Base-by-base conservation (phyloP, 1,140 invertebrate species). In the Drosophila lini region DNA sequence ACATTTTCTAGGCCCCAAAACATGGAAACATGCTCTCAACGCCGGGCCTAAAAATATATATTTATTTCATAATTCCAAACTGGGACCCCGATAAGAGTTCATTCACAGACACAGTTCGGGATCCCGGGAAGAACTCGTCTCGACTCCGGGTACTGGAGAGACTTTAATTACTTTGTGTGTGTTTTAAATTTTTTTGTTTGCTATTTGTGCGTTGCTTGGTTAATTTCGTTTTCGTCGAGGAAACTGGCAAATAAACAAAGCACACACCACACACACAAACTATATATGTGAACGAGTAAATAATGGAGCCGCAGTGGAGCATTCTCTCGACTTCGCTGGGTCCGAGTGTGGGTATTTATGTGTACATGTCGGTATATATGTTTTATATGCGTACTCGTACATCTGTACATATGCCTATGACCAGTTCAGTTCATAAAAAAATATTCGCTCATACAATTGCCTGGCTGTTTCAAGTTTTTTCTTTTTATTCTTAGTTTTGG, bases 181-280 rank as follows among this genome's bases (percentile, higher is more conserved):
- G 62, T 52, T 65, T 64, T 58, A 9, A 64, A 45, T 53, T 75
- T 75, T 74, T 70, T 50, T 78, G 58, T 69, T 55, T 70, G 67
- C 50, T 78, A 60, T 74, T 81, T 86, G 68, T 58, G 42, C 52
- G 47, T 56, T 74, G 74, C 56, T 86, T 88, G 74, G 59, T 86
- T 88, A 83, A 86, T 82, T 86, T 86, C 83, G 65, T 50, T 88
- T 84, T 80, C 71, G 74, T 65, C 70, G 62, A 79, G 76, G 64
- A 81, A 78, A 80, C 80, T 47, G 77, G 80, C 80, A 89, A 86
- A 89, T 89, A 89, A 88, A 88, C 80, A 88, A 88, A 78, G 64
- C 76, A 74, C 80, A 74, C 68, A 86, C 42, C 68, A 82, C 63
- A 74, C 9, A 34, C 15, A 70, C 56, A 65, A 5, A 38, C 38